Evolutionary conservation across 2,113 vertebrate genomes (phyloP), one percentile per base, ranked within the genome.

Genomic region (Pollimyrus isidori): DNA sequence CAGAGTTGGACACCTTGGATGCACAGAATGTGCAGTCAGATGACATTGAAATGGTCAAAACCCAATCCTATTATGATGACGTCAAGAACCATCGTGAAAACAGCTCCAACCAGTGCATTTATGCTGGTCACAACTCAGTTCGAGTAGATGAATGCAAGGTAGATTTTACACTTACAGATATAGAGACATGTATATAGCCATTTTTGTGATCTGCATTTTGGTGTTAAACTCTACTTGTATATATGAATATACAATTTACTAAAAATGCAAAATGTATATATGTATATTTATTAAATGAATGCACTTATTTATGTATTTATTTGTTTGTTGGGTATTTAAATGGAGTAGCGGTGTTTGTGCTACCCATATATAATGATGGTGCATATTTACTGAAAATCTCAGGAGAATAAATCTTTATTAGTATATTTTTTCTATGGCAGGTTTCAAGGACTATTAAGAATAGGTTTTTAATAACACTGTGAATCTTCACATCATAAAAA

Each of bases 121-220:
- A 99, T 94, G 92, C 97, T n/a, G 95, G 96, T 92, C 97, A 97
- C 96, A 98, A 98, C 96, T 98, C 97, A 92, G 96, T 97, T 95
- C 95, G 97, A 95, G 96, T 97, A 97, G 97, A 99, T 96, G 98
- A 99, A 94, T 97, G 97, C 98, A 99, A 99, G 98, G 98, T 99
- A 99, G 96, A 97, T 94, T 97, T 97, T 93, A 96, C 95, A 9
- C 97, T 99, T 96, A 97, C 97, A 93, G 98, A 99, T 95, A 99
- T 98, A 92, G 98, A 99, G 96, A 99, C 98, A 13, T 99, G 98
- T 95, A 99, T 99, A 96, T 99, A 97, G 96, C 91, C 91, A 92
- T 23, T 58, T 90, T 91, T 87, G 4, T 80, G 90, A 92, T 89
- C 93, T 94, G 93, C 92, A 88, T 69, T 88, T 91, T 4, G 11